Evolutionary conservation across 2,113 vertebrate genomes (phyloP).

Genomic region (Anser brachyrhynchus): DNA sequence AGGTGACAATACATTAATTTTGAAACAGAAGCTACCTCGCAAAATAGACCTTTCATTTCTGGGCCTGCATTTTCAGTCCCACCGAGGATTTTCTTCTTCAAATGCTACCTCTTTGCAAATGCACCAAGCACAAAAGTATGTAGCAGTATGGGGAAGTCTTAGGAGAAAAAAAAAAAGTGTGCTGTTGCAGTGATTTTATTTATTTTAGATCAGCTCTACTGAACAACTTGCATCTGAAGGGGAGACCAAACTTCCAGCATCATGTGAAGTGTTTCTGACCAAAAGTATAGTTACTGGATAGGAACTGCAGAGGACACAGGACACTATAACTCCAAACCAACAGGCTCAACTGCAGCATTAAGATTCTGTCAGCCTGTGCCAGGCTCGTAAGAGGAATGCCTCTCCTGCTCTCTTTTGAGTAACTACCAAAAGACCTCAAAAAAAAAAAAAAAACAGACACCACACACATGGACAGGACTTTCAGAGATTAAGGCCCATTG

Average conservation of each 20-base stretch:
- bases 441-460: not conserved
- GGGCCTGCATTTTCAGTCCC: not conserved
- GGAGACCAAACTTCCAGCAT: not conserved
- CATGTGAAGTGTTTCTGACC: not conserved
- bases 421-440: not conserved
- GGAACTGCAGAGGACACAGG: not conserved
- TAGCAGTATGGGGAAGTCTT: not conserved
- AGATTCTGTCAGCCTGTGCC: not conserved
- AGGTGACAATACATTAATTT: not conserved
- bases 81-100: not conserved
- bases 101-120: not conserved
- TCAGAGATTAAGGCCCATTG: not conserved
- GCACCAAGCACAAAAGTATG: not conserved
- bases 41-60: not conserved
- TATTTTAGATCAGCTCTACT: not conserved
- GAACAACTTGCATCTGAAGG: not conserved
- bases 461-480: not conserved
- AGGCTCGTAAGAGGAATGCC: not conserved
- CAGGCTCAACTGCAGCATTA: not conserved
- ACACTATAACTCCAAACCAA: not conserved
- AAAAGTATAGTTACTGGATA: rapidly evolving
- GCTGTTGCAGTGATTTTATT: too few species aligned
- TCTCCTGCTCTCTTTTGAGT: not conserved
- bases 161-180: not conserved
- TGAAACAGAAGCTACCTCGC: not conserved